Evolutionary conservation across 2,113 vertebrate genomes (phyloP).

Genomic region (Oncorhynchus clarkii): DNA sequence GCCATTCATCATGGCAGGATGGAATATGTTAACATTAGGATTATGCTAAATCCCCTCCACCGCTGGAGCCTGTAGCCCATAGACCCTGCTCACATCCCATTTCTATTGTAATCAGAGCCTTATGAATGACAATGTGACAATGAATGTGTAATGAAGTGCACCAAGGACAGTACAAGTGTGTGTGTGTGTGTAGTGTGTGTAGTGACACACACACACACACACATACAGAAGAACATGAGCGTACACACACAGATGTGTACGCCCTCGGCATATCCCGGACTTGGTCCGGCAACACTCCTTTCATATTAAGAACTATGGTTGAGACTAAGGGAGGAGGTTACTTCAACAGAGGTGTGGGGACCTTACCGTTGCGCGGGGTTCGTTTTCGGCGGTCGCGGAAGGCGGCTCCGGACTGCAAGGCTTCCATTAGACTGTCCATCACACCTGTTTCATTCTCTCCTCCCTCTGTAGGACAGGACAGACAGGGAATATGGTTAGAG

Average conservation of each 20-base stretch:
- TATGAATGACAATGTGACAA: slow-evolving; percentile 49
- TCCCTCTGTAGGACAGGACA: slow-evolving; percentile 79
- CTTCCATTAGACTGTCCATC: slow-evolving; percentile 98
- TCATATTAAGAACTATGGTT: background rate
- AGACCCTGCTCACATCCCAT: slow-evolving; percentile 11
- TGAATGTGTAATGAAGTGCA: slow-evolving; percentile 33
- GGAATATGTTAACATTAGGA: slow-evolving; percentile 59
- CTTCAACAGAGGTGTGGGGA: background rate
- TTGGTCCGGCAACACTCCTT: background rate
- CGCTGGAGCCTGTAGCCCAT: background rate
- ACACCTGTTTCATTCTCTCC: slow-evolving; percentile 97
- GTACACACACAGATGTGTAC: background rate
- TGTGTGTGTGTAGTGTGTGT: background rate
- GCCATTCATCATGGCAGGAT: slow-evolving; percentile 53
- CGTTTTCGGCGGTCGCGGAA: slow-evolving; percentile 96
- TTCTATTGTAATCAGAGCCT: slow-evolving; percentile 50
- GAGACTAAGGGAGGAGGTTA: background rate
- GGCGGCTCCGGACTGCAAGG: slow-evolving; percentile 93
- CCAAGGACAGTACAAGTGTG: slow-evolving; percentile 1
- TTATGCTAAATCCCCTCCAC: slow-evolving; percentile 47
- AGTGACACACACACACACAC: slow-evolving; percentile 33
- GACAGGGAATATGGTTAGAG: slow-evolving; percentile 18
- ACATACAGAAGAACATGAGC: slow-evolving; percentile 28
- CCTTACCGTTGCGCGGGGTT: slow-evolving; percentile 79
- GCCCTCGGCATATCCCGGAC: background rate